These are phyloP conservation scores for Gadus chalcogrammus DNA, from an alignment of 2,113 vertebrate genomes.

Conservation along the genomic window DNA sequence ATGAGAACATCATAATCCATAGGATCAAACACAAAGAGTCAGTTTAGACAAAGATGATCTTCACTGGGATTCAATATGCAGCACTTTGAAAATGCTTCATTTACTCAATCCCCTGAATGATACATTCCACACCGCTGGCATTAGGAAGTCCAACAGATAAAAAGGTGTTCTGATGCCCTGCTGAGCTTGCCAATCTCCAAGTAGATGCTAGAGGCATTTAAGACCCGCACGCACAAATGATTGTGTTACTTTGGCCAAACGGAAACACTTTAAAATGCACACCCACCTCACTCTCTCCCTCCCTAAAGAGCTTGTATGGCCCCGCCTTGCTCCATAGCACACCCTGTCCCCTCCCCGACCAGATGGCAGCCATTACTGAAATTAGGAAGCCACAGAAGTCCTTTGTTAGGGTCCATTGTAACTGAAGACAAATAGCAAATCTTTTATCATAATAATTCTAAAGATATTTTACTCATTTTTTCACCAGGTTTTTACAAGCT, in stretches of 20 bases:
- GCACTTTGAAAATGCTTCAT: not conserved
- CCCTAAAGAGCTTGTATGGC: slow-evolving; percentile 3
- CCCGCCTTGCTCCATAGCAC: not conserved
- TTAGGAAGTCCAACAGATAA: not conserved
- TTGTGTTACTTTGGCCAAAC: not conserved
- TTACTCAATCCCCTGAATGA: not conserved
- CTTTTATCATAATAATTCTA: too few relatives aligned
- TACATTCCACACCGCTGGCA: not conserved
- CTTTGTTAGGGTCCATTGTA: too few relatives aligned
- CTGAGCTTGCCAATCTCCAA: not conserved
- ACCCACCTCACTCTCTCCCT: slow-evolving; percentile 2
- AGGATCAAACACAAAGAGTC: too few relatives aligned
- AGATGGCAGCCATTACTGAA: slow-evolving; percentile 1
- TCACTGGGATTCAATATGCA: too few relatives aligned
- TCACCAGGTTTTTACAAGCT: too few relatives aligned
- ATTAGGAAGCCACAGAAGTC: not conserved
- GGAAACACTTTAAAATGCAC: not conserved
- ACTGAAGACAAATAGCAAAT: too few relatives aligned
- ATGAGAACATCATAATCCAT: too few relatives aligned
- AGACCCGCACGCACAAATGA: not conserved
- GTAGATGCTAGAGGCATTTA: not conserved
- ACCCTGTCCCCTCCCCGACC: not conserved
- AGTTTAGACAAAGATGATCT: too few relatives aligned
- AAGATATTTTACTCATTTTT: too few relatives aligned
- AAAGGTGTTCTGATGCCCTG: not conserved